Evolutionary conservation across 2,113 vertebrate genomes (phyloP), one percentile per base, ranked within the genome.

Genomic region (Fregata magnificens): DNA sequence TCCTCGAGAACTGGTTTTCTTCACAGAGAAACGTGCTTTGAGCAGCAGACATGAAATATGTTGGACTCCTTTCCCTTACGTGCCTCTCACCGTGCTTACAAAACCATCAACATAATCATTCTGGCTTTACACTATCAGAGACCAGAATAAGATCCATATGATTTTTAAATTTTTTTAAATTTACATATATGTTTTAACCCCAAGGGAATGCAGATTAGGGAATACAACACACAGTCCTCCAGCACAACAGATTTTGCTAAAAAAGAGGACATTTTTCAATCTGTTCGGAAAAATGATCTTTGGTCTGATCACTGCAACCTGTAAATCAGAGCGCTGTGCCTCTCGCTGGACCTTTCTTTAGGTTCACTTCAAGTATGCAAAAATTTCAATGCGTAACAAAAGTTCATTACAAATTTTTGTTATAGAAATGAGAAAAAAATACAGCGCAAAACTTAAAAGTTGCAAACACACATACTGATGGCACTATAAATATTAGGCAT

Each of bases 401-500:
- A 93, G 18, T 95, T 93, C 34, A 16, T 20, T 29, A 84, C 10
- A 72, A 90, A 66, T 93, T 95, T 96, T 96, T 86, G 45, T 73
- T 62, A 70, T 1, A 88, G n/a, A 90, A 96, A 94, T 49, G 49
- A 69, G 82, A 56, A 69, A 72, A 90, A 91, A 92, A 94, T 93
- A 31, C 8, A 91, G 74, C 18, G 5, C 86, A 93, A 96, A 96
- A 90, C 77, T 94, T 95, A 81, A 88, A 96, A 95, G 95, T 91
- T 97, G 95, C 91, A 96, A 97, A 95, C 93, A 96, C 95, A 97
- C 91, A 96, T 92, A 91, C 94, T 93, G 91, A 96, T 97, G 96
- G 88, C 93, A 97, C 95, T 98, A 96, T 96, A 96, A 97, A 97
- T 98, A 97, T 97, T 96, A 97, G 95, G 92, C 95, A 95, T 95